Evolutionary conservation across 2,797 vertebrate species (phyloP), one percentile per base, ranked within the genome.

Genomic region (Sciaenops ocellatus): DNA sequence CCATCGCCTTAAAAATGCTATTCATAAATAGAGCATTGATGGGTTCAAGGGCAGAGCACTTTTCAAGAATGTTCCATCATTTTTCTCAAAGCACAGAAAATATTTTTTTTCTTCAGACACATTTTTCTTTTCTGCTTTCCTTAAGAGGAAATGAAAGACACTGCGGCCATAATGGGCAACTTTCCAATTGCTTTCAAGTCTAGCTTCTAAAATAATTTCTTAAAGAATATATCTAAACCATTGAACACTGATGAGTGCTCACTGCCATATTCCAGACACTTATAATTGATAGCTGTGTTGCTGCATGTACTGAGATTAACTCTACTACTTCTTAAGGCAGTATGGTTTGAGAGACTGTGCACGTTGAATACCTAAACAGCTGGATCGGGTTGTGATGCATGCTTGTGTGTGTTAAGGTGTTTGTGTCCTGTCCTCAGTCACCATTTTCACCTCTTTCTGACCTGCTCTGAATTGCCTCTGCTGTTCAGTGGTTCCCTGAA

Each of bases 1-100:
- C 42, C 20, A 48, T 80, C 34, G 20, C 54, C 51, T 78, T 75
- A 61, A 69, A 47, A 83, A 85, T 67, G 67, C 65, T 60, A 61
- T 80, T 87, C 54, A 84, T 68, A 84, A 86, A 75, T 22, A 18
- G 79, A 85, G 79, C 66, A 66, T 24, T 65, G 75, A 80, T 42
- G 76, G 63, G 85, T 89, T 91, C 82, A 92, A 90, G 89, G 87
- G 85, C 69, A 50, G 48, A 75, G 22, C 38, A 47, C 56, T 80
- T 87, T 85, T 80, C 56, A 80, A 72, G 54, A 86, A 82, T 75
- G 62, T 78, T 82, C 56, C 48, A 72, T 89, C 16, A 26, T 73
- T 86, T 77, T 22, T 76, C 67, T 78, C 44, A 65, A 65, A 78
- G 78, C 22, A 47, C 6, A 30, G 26, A 86, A 79, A 84, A 72